Conservation (phyloP, 2,797 vertebrate species). For the Myripristis murdjan region DNA sequence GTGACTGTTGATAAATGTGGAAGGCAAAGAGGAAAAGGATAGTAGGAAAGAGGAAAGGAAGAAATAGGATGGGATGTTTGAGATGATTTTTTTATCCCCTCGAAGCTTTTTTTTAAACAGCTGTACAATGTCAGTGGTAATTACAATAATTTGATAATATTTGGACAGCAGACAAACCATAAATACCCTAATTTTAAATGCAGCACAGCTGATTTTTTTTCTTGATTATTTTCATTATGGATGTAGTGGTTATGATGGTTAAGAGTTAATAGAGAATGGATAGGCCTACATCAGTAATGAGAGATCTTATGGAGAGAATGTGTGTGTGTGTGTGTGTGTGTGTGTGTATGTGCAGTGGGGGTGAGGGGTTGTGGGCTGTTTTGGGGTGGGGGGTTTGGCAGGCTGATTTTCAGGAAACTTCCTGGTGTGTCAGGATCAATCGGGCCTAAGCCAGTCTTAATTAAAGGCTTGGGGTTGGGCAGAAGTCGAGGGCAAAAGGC, state of each 20-base stretch:
- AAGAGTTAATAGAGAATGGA: constrained; percentile 39
- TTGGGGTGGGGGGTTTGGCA: constrained; percentile 79
- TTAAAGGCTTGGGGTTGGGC: constrained; percentile 86
- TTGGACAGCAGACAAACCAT: no score
- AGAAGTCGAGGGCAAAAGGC: constrained; percentile 83
- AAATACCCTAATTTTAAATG: no score
- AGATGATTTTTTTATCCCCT: background rate
- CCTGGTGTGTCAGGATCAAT: constrained; percentile 88
- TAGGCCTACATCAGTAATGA: constrained; percentile 44
- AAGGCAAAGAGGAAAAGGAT: no score
- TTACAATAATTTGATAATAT: no score
- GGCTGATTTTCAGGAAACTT: constrained; percentile 86
- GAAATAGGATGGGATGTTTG: background rate
- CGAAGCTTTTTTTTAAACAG: background rate
- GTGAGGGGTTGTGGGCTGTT: constrained; percentile 63
- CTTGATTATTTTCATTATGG: constrained; percentile 1
- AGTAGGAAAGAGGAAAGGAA: background rate
- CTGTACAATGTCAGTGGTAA: no score
- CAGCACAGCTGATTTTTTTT: no score
- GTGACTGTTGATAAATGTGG: no score
- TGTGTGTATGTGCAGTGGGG: constrained; percentile 50
- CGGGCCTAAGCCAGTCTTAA: constrained; percentile 89
- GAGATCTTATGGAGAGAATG: constrained; percentile 38
- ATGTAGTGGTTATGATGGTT: background rate
- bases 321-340: constrained; percentile 59